Conservation (phyloP, 2,888 invertebrate species). For the Drosophila prolongata region DNA sequence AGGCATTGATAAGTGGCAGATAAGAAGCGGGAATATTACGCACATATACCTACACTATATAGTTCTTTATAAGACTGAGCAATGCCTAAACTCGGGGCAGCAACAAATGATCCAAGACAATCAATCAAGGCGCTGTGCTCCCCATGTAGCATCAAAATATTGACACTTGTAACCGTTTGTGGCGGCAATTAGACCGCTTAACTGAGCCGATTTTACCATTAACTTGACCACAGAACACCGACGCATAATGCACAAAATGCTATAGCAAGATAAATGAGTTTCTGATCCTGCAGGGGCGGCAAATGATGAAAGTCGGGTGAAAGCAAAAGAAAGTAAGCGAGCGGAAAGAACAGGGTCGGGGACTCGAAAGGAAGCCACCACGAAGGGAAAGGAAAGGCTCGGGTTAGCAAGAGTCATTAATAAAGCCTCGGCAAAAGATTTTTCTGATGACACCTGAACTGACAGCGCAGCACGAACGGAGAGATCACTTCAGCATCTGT, state of each 20-base stretch:
- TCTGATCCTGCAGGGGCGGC: constrained; percentile 75
- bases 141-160: constrained; percentile 67
- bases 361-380: constrained; percentile 29
- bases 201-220: constrained; percentile 39
- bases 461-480: constrained; percentile 64
- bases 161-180: constrained; percentile 75
- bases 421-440: constrained; percentile 74
- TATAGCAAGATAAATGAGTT: constrained; percentile 78
- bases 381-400: constrained; percentile 40
- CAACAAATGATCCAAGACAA: constrained; percentile 26
- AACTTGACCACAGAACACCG: constrained; percentile 57
- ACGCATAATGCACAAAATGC: constrained; percentile 33
- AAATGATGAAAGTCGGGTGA: constrained; percentile 65
- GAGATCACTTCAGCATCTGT: constrained; percentile 63
- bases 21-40: constrained; percentile 17
- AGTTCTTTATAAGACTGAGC: background rate
- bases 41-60: constrained; percentile 1
- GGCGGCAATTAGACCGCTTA: constrained; percentile 70
- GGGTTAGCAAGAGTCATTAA: constrained; percentile 76
- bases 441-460: constrained; percentile 77
- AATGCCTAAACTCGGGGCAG: constrained; percentile 1
- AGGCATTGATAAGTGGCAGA: constrained; percentile 32
- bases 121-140: constrained; percentile 55
- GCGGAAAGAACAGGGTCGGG: constrained; percentile 21
- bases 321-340: constrained; percentile 66